A percentile compares a stretch with the other conserved stretches of the same genome.
Conservation (phyloP, 2,888 invertebrate species). For the Drosophila pseudotakahashii region DNA sequence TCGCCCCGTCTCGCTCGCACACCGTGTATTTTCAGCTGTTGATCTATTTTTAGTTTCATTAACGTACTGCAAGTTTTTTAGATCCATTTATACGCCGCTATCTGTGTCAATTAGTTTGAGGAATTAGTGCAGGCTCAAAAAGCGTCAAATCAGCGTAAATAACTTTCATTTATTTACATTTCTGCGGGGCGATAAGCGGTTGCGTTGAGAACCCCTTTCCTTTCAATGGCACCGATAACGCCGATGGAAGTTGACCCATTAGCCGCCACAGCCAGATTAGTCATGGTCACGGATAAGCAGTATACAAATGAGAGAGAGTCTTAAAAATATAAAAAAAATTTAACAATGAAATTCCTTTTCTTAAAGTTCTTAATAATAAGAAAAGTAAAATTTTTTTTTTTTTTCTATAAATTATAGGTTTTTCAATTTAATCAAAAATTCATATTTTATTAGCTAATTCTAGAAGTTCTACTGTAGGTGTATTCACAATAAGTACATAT, state of each 20-base stretch:
- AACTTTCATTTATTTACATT: constrained; percentile 52
- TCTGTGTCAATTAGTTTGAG: constrained; percentile 37
- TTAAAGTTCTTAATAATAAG: no score
- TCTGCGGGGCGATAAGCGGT: constrained; percentile 20
- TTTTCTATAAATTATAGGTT: no score
- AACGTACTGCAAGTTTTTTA: constrained; percentile 49
- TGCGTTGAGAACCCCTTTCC: neutral
- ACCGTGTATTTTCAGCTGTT: constrained; percentile 64
- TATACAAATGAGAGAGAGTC: neutral
- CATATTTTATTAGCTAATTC: no score
- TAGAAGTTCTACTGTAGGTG: neutral
- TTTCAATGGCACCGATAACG: constrained; percentile 7
- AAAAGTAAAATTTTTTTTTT: no score
- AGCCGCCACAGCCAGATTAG: constrained; percentile 13
- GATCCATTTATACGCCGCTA: constrained; percentile 18
- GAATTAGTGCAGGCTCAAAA: constrained; percentile 14
- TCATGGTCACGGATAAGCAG: constrained; percentile 8
- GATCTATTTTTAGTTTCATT: constrained; percentile 71
- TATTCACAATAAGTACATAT: neutral
- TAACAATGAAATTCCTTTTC: no score
- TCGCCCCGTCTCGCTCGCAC: constrained; percentile 36
- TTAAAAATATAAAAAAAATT: no score
- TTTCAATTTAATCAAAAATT: no score
- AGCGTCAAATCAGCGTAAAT: constrained; percentile 35
- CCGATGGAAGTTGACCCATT: constrained; percentile 13